Percentiles rank a stretch among this genome's conserved stretches.
Evolutionary conservation across 2,888 invertebrate genomes (phyloP).

Genomic region (Drosophila anomalata): DNA sequence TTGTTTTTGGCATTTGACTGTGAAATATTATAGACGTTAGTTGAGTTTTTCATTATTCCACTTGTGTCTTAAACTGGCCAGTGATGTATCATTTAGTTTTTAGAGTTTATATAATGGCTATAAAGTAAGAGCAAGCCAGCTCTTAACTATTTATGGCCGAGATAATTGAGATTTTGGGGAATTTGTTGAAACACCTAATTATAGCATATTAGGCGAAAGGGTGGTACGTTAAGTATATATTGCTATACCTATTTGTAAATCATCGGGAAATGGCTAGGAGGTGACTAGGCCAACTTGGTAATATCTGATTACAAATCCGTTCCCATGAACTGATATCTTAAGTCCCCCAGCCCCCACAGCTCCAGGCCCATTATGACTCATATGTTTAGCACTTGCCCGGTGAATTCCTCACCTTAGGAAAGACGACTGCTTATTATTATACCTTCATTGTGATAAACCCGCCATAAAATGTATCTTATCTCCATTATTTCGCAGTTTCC

Average conservation of each 20-base stretch:
- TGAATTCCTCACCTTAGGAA: constrained; percentile 14
- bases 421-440: constrained; percentile 15
- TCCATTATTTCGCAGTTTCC: constrained; percentile 11
- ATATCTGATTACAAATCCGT: constrained; percentile 38
- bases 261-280: constrained; percentile 1
- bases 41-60: constrained; percentile 18
- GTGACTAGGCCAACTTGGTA: constrained; percentile 7
- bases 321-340: constrained; percentile 32
- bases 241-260: neutral
- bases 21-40: constrained; percentile 23
- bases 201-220: constrained; percentile 1
- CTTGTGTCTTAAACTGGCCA: constrained; percentile 22
- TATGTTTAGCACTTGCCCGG: constrained; percentile 14
- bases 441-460: constrained; percentile 23
- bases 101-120: constrained; percentile 27
- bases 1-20: constrained; percentile 10
- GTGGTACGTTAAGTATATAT: constrained; percentile 1
- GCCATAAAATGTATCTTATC: constrained; percentile 30
- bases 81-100: constrained; percentile 27
- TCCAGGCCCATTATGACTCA: constrained; percentile 23
- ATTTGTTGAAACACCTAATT: neutral
- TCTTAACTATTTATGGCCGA: constrained; percentile 17
- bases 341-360: constrained; percentile 11
- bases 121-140: constrained; percentile 1
- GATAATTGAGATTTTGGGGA: constrained; percentile 21